Evolutionary conservation across 1,140 invertebrate species (phyloP), one percentile per base, ranked within the genome.

Genomic region (Drosophila sturtevanti): DNA sequence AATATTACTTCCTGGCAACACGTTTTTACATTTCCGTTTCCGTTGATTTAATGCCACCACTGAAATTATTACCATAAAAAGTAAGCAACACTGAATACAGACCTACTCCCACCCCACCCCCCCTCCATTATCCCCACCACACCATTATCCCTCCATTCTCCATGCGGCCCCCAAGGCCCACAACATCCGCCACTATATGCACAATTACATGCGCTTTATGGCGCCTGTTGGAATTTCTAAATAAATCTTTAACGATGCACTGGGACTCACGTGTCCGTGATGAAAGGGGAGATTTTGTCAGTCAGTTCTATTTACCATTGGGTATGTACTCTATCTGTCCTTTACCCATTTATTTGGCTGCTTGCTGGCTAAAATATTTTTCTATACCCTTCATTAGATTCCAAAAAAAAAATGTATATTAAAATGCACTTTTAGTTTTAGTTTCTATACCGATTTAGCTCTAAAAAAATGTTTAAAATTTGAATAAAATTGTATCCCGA

Each of bases 21-120:
- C 84, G 79, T 89, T 89, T 89, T 89, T 89, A 89, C 77, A 89
- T 89, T 89, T 89, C 84, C 84, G 84, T 80, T 89, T 89, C 84
- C 84, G 84, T 55, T 79, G 68, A 77, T 78, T 78, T 77, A 78
- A 78, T 78, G 73, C 76, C 76, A 76, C 76, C 72, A 68, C 84
- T 79, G 72, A 89, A 89, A 89, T 89, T 77, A 89, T 89, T 89
- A 77, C 80, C 82, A 86, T 79, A 82, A 87, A 48, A 79, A 82
- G 84, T 86, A 77, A 87, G 75, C 79, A 79, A 66, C 56, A 70
- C 78, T 79, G 77, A 79, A 48, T 48, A 48, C 58, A 65, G 34
- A 12, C 34, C 9, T 10, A 35, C 27, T 6, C 11, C 27, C 18
- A 34, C 44, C 0, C 34, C 14, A 11, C 31, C 37, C 14, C 14